phyloP scores from a whole-genome alignment of 2,888 invertebrate species.

The Plutella xylostella region DNA sequence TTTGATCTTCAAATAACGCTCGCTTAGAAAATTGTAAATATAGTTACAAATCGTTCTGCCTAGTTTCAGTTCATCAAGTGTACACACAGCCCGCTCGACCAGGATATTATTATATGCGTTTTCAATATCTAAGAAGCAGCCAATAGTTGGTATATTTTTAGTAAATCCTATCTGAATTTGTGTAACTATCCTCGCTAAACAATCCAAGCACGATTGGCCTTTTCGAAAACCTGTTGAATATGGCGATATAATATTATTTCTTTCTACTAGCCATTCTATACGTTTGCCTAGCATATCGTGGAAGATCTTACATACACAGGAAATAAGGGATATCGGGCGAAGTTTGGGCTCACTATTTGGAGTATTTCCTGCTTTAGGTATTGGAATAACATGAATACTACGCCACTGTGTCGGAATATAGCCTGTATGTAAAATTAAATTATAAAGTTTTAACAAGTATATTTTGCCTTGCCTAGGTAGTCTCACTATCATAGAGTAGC shows the following conservation, averaged over 20 bases:
- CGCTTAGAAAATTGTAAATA: background rate
- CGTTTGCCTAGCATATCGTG: background rate
- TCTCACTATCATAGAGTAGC: slow-evolving; percentile 2
- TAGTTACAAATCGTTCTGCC: background rate
- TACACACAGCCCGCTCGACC: background rate
- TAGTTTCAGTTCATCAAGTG: background rate
- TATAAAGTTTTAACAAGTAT: background rate
- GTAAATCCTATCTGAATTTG: slow-evolving; percentile 17
- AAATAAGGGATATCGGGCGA: background rate
- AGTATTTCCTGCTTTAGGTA: background rate
- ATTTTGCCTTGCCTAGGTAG: background rate
- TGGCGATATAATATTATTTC: background rate
- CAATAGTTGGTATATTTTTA: slow-evolving; percentile 14
- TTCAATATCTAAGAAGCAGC: slow-evolving; percentile 23
- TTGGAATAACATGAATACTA: background rate
- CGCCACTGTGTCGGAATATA: background rate
- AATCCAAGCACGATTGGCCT: slow-evolving; percentile 15
- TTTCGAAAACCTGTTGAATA: slow-evolving; percentile 14
- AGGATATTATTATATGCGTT: slow-evolving; percentile 15
- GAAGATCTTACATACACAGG: slow-evolving; percentile 5
- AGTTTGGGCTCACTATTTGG: background rate
- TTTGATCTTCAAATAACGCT: background rate
- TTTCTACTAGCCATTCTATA: background rate
- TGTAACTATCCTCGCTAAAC: slow-evolving; percentile 9
- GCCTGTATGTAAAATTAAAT: background rate